Evolutionary conservation across 1,140 invertebrate genomes (phyloP), one percentile per base, ranked within the genome.

Genomic region (Philaenus spumarius): DNA sequence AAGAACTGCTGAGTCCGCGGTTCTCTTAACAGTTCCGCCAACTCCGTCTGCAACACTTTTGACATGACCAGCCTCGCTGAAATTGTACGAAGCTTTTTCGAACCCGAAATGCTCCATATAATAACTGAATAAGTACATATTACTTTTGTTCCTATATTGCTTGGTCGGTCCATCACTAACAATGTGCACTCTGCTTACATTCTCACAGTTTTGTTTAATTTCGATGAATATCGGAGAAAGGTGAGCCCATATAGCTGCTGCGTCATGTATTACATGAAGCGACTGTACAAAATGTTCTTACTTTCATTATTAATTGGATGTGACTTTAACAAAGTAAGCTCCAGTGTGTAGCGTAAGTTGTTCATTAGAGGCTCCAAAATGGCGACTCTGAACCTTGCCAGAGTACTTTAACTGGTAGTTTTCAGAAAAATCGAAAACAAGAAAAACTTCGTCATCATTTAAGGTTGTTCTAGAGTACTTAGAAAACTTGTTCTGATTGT

Each of bases 371-470:
- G 42, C 42, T 12, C 42, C 42, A 45, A 45, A 45, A 45, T 45
- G 42, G 7, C 42, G 9, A 45, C 42, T 45, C 17, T 45, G 42
- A 15, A 45, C 42, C 17, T 45, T 19, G 42, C 42, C 19, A 11
- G 42, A 45, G 42, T 45, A 45, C 17, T 45, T 45, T 15, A 9
- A 45, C 17, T 45, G 42, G 42, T 45, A 45, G 15, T 45, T 45
- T 45, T 45, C 42, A n/a, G 42, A 45, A 45, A 45, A 45, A 19
- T 45, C 42, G 7, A 45, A 45, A n/a, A n/a, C n/a, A n/a, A n/a
- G n/a, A n/a, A n/a, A n/a, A n/a, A n/a, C n/a, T n/a, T n/a, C n/a
- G n/a, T 45, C 42, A 45, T 45, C 9, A 19, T 45, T 45, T 19
- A 45, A 19, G 42, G 12, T 9, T 11, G 42, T 45, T 45, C 42